phyloP scores from a whole-genome alignment of 2,797 vertebrate genomes.

The Pseudotriccus pelzelni region DNA sequence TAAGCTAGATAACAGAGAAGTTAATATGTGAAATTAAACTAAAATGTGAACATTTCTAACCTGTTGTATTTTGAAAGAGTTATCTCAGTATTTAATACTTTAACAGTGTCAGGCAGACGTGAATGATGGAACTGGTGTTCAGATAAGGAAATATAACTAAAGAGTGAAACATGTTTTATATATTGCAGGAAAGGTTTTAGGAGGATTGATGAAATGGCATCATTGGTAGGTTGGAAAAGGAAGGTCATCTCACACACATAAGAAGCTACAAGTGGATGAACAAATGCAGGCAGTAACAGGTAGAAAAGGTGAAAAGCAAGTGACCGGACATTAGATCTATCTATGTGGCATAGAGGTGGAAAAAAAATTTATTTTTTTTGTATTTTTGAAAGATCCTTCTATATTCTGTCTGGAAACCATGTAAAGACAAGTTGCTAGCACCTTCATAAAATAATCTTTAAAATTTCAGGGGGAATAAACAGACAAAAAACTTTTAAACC shows the following conservation, averaged over 20 bases:
- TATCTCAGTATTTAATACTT: neutral
- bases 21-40: neutral
- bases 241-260: neutral
- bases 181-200: neutral
- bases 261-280: neutral
- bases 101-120: neutral
- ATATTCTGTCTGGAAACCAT: neutral
- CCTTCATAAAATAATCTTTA: neutral
- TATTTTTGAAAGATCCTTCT: neutral
- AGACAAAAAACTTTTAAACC: neutral
- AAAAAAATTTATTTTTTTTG: neutral
- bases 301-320: neutral
- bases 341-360: neutral
- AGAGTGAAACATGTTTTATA: neutral
- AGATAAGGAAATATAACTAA: neutral
- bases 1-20: neutral
- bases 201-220: neutral
- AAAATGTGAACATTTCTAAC: neutral
- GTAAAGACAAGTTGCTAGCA: fast-evolving
- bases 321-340: fast-evolving
- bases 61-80: neutral
- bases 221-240: neutral
- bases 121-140: neutral
- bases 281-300: neutral
- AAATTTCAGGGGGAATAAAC: neutral